Base-by-base conservation (phyloP, 1,140 invertebrate species). In the Pachypeltis micranthus region DNA sequence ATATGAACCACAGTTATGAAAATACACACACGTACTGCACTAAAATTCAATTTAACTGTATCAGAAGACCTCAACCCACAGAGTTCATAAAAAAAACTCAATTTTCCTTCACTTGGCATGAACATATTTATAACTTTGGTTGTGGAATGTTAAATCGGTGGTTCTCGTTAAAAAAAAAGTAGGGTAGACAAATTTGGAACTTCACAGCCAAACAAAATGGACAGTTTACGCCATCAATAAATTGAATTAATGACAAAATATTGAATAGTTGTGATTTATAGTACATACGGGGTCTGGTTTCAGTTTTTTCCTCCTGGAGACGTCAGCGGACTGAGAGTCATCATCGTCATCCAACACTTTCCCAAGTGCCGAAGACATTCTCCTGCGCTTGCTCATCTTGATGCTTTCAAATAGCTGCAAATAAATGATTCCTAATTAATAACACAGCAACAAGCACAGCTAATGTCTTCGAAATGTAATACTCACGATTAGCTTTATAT, bases 351-450 rank as follows among this genome's bases (percentile, higher is more conserved):
- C 82, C 55, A 78, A 80, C 2, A 81, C 81, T 19, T 83, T 79
- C 71, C 84, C 85, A 3, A 84, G 82, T 26, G 82, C 82, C 19
- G 85, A 87, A 34, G 85, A 86, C 21, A 83, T 81, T 68, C 83
- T 79, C 58, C 83, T 76, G 63, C 83, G 76, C 72, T 84, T 84
- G 73, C 81, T 81, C 82, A 84, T 84, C n/a, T 47, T 26, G 26
- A 14, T n/a, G n/a, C n/a, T n/a, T n/a, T n/a, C n/a, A n/a, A n/a
- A n/a, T n/a, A n/a, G n/a, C n/a, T n/a, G n/a, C n/a, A n/a, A n/a
- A n/a, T n/a, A n/a, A n/a, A n/a, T n/a, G n/a, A n/a, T n/a, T n/a
- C n/a, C n/a, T n/a, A n/a, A n/a, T n/a, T n/a, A n/a, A n/a, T n/a
- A n/a, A n/a, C n/a, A n/a, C n/a, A n/a, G n/a, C n/a, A n/a, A n/a